Percentiles rank a stretch among this genome's conserved stretches.
phyloP scores from a whole-genome alignment of 35 echinoderm and acorn worm species.

The Apostichopus parvimensis region DNA sequence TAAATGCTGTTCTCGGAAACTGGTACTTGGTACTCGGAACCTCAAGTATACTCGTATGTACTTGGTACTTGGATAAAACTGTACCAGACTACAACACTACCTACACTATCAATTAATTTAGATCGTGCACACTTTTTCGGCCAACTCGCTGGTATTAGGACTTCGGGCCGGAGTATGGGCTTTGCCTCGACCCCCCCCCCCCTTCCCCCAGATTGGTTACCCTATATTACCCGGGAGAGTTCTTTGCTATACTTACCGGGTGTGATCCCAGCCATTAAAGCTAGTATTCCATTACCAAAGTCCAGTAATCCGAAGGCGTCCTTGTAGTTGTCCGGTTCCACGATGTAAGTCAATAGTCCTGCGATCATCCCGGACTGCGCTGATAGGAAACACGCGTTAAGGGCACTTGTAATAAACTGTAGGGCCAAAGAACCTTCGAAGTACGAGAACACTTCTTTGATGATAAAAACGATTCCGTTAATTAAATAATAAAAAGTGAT shows the following conservation, averaged over 20 bases:
- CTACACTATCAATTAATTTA: too few relatives aligned
- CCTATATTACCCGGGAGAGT: too few relatives aligned
- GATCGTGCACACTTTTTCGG: too few relatives aligned
- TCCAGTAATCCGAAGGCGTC: slow-evolving; percentile 1
- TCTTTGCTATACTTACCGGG: slow-evolving; percentile 5
- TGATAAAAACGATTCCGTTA: neutral
- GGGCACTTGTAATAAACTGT: neutral
- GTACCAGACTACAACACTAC: too few relatives aligned
- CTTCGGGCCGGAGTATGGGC: too few relatives aligned
- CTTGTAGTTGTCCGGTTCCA: neutral
- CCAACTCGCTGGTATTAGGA: too few relatives aligned
- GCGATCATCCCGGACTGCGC: slow-evolving; percentile 43
- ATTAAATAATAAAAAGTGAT: slow-evolving; percentile 5
- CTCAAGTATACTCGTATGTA: too few relatives aligned
- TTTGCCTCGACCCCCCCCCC: too few relatives aligned
- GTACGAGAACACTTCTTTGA: neutral
- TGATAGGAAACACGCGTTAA: slow-evolving; percentile 19
- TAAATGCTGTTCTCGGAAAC: too few relatives aligned
- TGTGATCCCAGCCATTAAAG: neutral
- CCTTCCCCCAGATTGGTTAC: too few relatives aligned
- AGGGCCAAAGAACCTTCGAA: neutral
- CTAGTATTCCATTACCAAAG: slow-evolving; percentile 34
- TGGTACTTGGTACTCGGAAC: too few relatives aligned
- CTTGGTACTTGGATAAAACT: too few relatives aligned
- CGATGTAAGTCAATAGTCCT: neutral